Evolutionary conservation across 2,113 vertebrate species (phyloP), one percentile per base, ranked within the genome.

Genomic region (Sakesphorus luctuosus): DNA sequence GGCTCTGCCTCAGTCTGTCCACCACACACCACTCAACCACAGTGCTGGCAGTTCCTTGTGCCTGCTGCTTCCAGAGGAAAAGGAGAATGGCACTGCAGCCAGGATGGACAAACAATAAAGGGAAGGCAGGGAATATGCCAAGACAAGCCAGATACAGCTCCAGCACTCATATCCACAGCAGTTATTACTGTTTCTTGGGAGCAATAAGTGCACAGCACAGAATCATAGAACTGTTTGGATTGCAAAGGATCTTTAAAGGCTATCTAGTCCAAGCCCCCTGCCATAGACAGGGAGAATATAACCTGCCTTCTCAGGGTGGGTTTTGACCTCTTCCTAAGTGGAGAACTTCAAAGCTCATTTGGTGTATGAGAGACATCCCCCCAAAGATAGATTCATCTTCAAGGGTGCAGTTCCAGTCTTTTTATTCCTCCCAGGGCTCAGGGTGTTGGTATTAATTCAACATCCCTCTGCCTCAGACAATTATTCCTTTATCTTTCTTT

Each of bases 11-110:
- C 43, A 46, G 25, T n/a, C 67, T 88, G 43, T 7, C 38, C 63
- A 13, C 11, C n/a, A 24, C 53, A 4, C 29, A 7, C 6, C 49
- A 7, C n/a, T 53, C 2, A 0, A 13, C 10, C n/a, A 3, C 0
- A 0, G 15, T 1, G 21, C 1, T 44, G 50, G 52, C 62, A 68
- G 21, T 36, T 36, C 47, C 80, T 11, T 11, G 40, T 87, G 28
- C 43, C 72, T 87, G 53, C 69, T 59, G 53, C 44, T 29, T 44
- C 69, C 61, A 75, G 33, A 18, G 76, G n/a, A 33, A 36, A 36
- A 43, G 47, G 13, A 78, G 61, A 72, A 16, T 43, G 63, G 52
- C 18, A 3, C 47, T 40, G 31, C 40, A 88, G 23, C 31, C 63
- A 33, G 0, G 1, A 14, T 3, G 35, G 55, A n/a, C 50, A 26